A percentile compares a stretch with the other conserved stretches of the same genome.
phyloP scores from a whole-genome alignment of 2,113 vertebrate species.

The Saimiri boliviensis region DNA sequence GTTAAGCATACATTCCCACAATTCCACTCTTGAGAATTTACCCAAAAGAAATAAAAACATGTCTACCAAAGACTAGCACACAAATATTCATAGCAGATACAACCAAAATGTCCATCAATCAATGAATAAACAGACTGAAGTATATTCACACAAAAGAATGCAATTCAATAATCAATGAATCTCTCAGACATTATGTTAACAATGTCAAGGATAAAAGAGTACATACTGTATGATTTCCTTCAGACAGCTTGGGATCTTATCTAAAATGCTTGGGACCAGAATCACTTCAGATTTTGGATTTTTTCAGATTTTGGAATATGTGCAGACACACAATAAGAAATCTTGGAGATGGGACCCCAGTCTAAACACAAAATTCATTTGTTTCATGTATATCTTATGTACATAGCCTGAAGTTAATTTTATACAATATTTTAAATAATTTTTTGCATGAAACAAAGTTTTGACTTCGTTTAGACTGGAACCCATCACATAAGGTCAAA shows the following conservation, averaged over 20 bases:
- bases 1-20: background rate
- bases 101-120: background rate
- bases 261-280: background rate
- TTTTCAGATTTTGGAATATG: background rate
- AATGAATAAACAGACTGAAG: background rate
- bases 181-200: background rate
- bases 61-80: background rate
- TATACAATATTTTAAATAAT: background rate
- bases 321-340: background rate
- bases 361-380: background rate
- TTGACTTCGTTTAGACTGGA: background rate
- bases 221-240: background rate
- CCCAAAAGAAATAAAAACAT: background rate
- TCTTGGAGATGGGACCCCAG: background rate
- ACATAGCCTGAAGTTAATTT: background rate
- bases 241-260: background rate
- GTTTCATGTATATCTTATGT: background rate
- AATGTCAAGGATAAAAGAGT: background rate
- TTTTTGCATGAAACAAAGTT: background rate
- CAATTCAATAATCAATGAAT: background rate
- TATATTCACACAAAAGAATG: background rate
- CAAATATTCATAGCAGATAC: background rate
- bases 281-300: background rate
- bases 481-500: background rate
- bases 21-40: background rate